Evolutionary conservation across 1,140 invertebrate genomes (phyloP).

Genomic region (Akabosia matsudoensis): DNA sequence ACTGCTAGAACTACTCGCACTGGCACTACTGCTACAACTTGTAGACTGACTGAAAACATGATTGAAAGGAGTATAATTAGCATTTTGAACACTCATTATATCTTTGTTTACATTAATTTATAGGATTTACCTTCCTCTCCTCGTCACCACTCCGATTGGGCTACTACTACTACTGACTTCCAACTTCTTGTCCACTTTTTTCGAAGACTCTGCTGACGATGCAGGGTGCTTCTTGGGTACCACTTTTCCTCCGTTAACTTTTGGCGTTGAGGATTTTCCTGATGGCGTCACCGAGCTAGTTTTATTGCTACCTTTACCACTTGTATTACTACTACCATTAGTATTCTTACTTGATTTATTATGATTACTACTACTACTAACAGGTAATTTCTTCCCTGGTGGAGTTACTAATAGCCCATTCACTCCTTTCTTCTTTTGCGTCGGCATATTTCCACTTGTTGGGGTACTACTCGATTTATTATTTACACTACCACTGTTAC

Average conservation of each 20-base stretch:
- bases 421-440: background rate
- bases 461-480: background rate
- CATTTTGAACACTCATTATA: background rate
- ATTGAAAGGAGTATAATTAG: background rate
- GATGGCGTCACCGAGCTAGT: background rate
- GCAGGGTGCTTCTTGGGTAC: background rate
- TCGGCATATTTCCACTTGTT: background rate
- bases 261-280: background rate
- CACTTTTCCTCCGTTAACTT: slow-evolving; percentile 10
- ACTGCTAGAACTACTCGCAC: background rate
- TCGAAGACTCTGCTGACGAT: background rate
- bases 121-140: background rate
- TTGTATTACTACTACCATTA: background rate
- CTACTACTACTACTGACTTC: slow-evolving; percentile 1
- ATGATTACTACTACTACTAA: background rate
- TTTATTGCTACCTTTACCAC: background rate
- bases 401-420: background rate
- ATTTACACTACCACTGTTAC: background rate
- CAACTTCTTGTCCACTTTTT: background rate
- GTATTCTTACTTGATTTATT: background rate
- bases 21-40: slow-evolving; percentile 16
- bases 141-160: background rate
- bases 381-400: background rate
- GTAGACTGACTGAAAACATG: background rate
- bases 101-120: background rate